These are phyloP conservation scores for Tor tambroides DNA, from an alignment of 2,113 vertebrate genomes.

Conservation along the genomic window DNA sequence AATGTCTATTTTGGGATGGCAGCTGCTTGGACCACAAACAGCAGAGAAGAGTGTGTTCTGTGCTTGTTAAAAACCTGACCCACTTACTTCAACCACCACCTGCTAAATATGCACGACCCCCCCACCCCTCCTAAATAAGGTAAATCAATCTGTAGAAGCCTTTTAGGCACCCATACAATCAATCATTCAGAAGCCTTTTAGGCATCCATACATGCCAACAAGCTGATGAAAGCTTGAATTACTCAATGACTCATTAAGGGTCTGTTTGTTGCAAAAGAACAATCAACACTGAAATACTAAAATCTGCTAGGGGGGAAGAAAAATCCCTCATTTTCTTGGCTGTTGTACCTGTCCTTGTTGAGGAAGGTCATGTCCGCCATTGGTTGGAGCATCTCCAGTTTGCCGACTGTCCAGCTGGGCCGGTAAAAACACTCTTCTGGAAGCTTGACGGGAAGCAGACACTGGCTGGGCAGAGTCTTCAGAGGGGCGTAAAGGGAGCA, in stretches of 20 bases:
- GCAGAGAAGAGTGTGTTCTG: neutral
- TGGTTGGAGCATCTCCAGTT: slow-evolving; percentile 89
- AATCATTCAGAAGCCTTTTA: slow-evolving; percentile 27
- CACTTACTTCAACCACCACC: slow-evolving; percentile 31
- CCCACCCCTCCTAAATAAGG: neutral
- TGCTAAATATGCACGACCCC: neutral
- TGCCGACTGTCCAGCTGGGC: slow-evolving; percentile 92
- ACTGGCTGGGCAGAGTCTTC: slow-evolving; percentile 94
- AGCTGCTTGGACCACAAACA: slow-evolving; percentile 25
- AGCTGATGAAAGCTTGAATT: neutral
- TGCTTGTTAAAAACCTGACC: slow-evolving; percentile 29
- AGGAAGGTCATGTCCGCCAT: slow-evolving; percentile 87
- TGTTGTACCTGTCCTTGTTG: slow-evolving; percentile 89
- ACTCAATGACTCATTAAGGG: neutral
- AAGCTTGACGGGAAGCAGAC: slow-evolving; percentile 88
- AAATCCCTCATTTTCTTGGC: neutral
- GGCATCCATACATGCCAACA: neutral
- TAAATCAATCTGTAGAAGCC: slow-evolving; percentile 9
- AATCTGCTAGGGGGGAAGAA: neutral
- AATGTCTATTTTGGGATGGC: slow-evolving; percentile 16
- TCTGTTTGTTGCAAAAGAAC: neutral
- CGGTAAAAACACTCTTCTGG: slow-evolving; percentile 93
- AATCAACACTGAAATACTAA: neutral
- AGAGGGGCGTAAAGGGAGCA: slow-evolving; percentile 97
- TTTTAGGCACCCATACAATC: slow-evolving; percentile 3